phyloP scores from a whole-genome alignment of 2,113 vertebrate genomes.

The Hoplias malabaricus region DNA sequence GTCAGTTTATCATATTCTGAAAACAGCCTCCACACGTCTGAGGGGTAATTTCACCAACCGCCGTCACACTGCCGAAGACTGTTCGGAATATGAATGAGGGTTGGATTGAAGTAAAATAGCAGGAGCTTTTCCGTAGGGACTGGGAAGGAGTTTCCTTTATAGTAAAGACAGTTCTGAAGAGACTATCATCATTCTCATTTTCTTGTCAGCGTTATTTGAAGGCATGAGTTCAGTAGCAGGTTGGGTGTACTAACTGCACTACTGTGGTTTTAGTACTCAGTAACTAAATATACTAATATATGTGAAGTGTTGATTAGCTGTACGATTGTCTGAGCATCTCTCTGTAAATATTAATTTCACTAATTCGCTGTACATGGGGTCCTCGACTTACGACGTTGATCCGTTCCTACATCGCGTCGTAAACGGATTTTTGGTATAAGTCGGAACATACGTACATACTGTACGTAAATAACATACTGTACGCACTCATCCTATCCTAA shows the following conservation, averaged over 20 bases:
- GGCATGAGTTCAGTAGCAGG: background rate
- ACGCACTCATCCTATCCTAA: too few species aligned
- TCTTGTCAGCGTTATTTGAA: background rate
- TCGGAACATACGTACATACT: too few species aligned
- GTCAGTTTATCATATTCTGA: conserved; percentile 25
- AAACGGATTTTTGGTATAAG: too few species aligned
- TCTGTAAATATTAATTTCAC: too few species aligned
- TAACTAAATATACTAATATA: background rate
- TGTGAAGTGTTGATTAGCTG: background rate
- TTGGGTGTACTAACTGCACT: background rate
- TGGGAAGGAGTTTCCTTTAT: background rate
- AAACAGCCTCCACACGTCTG: conserved; percentile 11
- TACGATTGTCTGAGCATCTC: background rate
- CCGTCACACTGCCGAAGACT: background rate
- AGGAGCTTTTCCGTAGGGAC: background rate
- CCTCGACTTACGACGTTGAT: too few species aligned
- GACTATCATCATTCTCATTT: background rate
- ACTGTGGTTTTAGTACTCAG: background rate
- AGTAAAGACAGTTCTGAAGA: background rate
- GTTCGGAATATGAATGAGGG: conserved; percentile 4
- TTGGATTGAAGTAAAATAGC: background rate
- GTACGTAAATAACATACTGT: too few species aligned
- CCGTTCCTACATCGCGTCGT: too few species aligned
- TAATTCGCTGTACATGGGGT: too few species aligned
- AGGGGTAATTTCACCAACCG: conserved; percentile 8